phyloP scores from a whole-genome alignment of 35 echinoderm and acorn worm genomes.

The Hemicentrotus pulcherrimus region DNA sequence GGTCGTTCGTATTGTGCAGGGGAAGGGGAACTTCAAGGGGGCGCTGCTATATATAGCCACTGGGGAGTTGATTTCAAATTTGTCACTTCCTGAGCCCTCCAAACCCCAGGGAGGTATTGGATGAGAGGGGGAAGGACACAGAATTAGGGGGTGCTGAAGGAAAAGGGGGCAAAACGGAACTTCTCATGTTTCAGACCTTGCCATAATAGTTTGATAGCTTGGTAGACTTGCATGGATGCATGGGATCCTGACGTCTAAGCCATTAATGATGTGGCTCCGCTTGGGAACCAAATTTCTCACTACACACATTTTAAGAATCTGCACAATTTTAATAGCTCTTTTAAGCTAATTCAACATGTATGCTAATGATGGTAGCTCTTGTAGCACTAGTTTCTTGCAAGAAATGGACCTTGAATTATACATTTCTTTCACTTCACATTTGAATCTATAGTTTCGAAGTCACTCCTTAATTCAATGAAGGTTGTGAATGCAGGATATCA shows the following conservation, averaged over 20 bases:
- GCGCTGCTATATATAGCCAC: slow-evolving; percentile 11
- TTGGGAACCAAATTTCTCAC: neutral
- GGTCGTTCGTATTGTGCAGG: neutral
- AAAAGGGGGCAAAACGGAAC: neutral
- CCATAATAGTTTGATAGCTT: neutral
- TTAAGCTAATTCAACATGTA: too few species aligned
- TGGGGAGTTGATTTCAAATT: slow-evolving; percentile 17
- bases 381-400: too few species aligned
- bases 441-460: too few species aligned
- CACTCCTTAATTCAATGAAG: too few species aligned
- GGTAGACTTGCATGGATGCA: neutral
- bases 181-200: neutral
- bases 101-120: neutral
- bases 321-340: too few species aligned
- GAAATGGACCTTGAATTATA: too few species aligned
- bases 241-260: neutral
- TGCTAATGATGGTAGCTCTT: too few species aligned
- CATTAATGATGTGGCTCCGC: neutral
- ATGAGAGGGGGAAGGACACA: slow-evolving; percentile 15
- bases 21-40: slow-evolving; percentile 32
- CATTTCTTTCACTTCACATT: too few species aligned
- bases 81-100: slow-evolving; percentile 40
- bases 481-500: too few species aligned
- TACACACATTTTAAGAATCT: too few species aligned
- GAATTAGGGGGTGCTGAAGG: neutral